Evolutionary conservation across 2,888 invertebrate species (phyloP).

Genomic region (Parnassius smintheus): DNA sequence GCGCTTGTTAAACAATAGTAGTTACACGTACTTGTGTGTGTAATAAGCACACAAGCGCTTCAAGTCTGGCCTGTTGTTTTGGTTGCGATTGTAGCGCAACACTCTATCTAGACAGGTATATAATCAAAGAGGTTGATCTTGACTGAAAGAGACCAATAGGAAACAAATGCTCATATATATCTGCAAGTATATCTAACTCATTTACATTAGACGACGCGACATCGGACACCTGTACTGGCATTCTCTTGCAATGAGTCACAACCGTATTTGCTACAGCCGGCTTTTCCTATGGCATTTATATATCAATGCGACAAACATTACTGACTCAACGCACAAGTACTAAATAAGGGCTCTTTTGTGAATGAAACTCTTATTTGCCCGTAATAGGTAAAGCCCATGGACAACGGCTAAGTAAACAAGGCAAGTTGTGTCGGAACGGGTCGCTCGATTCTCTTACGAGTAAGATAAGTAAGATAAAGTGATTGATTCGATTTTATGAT

Average conservation of each 20-base stretch:
- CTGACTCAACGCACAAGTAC: constrained; percentile 58
- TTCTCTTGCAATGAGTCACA: constrained; percentile 63
- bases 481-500: neutral
- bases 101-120: no score
- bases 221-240: constrained; percentile 60
- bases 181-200: constrained; percentile 38
- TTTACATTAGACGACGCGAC: constrained; percentile 55
- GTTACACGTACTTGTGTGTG: no score
- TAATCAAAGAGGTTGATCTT: constrained; percentile 7
- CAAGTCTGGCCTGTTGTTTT: no score
- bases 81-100: no score
- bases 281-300: constrained; percentile 45
- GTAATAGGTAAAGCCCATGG: constrained; percentile 59
- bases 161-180: constrained; percentile 21
- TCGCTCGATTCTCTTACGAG: neutral
- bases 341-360: constrained; percentile 70
- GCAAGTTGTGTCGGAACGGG: constrained; percentile 68
- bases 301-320: constrained; percentile 51
- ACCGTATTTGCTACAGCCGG: constrained; percentile 44
- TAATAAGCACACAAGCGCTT: no score
- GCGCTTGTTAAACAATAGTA: no score
- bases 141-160: constrained; percentile 7
- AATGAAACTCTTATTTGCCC: constrained; percentile 64
- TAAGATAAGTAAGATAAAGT: neutral
- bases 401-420: constrained; percentile 49